Evolutionary conservation across 1,140 invertebrate species (phyloP).

Genomic region (Scaptodrosophila lebanonensis): DNA sequence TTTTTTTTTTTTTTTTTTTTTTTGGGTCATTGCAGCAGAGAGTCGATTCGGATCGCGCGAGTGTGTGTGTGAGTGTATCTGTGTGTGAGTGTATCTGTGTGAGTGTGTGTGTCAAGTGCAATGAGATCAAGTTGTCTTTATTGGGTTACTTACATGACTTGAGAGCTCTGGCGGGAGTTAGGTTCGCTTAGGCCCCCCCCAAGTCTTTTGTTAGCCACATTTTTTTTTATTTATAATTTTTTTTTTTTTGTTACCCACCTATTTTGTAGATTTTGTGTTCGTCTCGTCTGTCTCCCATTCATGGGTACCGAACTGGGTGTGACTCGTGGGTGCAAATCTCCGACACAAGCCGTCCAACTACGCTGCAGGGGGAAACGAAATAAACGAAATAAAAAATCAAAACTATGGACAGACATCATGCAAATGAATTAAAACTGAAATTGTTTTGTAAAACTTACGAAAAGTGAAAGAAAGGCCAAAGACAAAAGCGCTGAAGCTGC

Average conservation of each 20-base stretch:
- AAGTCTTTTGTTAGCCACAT: slow-evolving; percentile 60
- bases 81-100: neutral
- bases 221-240: slow-evolving; percentile 9
- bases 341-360: neutral
- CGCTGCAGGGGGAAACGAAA: neutral
- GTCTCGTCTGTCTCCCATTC: slow-evolving; percentile 45
- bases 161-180: slow-evolving; percentile 37
- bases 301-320: slow-evolving; percentile 61
- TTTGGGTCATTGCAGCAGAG: slow-evolving; percentile 56
- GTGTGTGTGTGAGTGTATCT: slow-evolving; percentile 15
- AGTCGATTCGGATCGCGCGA: slow-evolving; percentile 9
- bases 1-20: slow-evolving; percentile 24
- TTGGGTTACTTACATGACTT: slow-evolving; percentile 68
- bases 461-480: slow-evolving; percentile 68
- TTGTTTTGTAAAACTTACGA: slow-evolving; percentile 45
- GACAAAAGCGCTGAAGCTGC: slow-evolving; percentile 25
- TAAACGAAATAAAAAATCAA: slow-evolving; percentile 20
- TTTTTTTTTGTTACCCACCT: slow-evolving; percentile 8
- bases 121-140: slow-evolving; percentile 63
- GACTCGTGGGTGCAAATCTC: slow-evolving; percentile 70
- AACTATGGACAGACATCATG: slow-evolving; percentile 38
- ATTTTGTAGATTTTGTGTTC: slow-evolving; percentile 20
- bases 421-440: slow-evolving; percentile 63
- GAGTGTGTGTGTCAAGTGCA: slow-evolving; percentile 65
- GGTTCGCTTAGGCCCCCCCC: too few species aligned